Percentiles rank a stretch among this genome's conserved stretches.
phyloP scores from a whole-genome alignment of 2,113 vertebrate species.

The Rhipidura dahli region DNA sequence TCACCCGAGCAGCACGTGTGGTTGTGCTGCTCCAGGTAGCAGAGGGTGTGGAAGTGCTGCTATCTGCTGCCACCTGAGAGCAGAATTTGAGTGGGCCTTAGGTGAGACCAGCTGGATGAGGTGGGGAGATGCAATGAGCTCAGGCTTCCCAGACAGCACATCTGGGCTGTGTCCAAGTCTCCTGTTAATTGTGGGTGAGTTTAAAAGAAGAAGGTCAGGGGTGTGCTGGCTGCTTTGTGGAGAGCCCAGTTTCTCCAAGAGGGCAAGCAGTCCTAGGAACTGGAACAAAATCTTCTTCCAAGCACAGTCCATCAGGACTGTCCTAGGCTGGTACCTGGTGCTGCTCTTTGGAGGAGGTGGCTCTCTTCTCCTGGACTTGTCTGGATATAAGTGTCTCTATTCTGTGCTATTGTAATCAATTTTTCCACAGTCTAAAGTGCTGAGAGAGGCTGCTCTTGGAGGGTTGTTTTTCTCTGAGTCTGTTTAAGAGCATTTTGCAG shows the following conservation, averaged over 20 bases:
- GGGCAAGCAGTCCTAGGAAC: background rate
- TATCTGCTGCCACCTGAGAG: background rate
- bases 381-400: background rate
- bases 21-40: fast-evolving
- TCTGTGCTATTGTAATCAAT: background rate
- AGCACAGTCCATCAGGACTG: background rate
- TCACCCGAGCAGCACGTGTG: fast-evolving
- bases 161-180: background rate
- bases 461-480: background rate
- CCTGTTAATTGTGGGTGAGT: background rate
- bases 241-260: background rate
- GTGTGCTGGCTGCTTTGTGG: background rate
- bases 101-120: background rate
- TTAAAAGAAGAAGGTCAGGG: background rate
- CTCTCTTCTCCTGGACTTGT: background rate
- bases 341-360: background rate
- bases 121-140: background rate
- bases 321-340: background rate
- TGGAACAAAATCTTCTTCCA: background rate
- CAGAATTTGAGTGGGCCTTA: background rate
- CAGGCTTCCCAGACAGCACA: background rate
- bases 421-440: background rate
- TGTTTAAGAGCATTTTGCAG: background rate
- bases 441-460: background rate
- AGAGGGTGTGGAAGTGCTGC: background rate